These are phyloP conservation scores for Lampropteryx suffumata DNA, from an alignment of 2,888 invertebrate genomes.

Conservation along the genomic window DNA sequence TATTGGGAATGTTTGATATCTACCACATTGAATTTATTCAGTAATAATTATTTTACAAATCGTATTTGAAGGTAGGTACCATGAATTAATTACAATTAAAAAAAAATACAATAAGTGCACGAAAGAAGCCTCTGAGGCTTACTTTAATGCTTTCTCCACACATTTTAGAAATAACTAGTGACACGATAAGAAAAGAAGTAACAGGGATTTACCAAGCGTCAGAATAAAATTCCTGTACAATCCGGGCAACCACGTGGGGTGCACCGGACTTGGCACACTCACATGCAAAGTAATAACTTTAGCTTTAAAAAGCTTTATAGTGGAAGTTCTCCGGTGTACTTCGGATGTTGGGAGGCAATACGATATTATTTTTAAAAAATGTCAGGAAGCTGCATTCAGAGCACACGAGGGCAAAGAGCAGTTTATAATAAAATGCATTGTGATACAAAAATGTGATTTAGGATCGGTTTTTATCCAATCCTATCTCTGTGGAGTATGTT, in stretches of 20 bases:
- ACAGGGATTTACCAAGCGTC: not conserved
- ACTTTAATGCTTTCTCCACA: too few species aligned
- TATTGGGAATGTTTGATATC: too few species aligned
- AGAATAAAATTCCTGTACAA: slow-evolving; percentile 2
- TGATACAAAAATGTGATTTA: slow-evolving; percentile 11
- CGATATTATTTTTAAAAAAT: slow-evolving; percentile 21
- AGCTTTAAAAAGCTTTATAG: slow-evolving; percentile 26
- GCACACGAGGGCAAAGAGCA: not conserved
- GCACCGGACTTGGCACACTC: slow-evolving; percentile 18
- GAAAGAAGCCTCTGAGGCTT: too few species aligned
- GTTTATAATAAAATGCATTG: slow-evolving; percentile 12
- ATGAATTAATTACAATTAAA: too few species aligned
- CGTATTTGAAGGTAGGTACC: too few species aligned
- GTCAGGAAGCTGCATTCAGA: slow-evolving; percentile 16
- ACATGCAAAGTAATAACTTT: slow-evolving; percentile 22
- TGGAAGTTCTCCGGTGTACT: slow-evolving; percentile 14
- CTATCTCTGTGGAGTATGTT: not conserved
- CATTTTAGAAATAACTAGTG: too few species aligned
- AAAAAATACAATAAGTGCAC: too few species aligned
- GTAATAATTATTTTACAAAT: too few species aligned
- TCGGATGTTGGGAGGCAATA: slow-evolving; percentile 4
- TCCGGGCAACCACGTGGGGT: slow-evolving; percentile 7
- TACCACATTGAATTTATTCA: too few species aligned
- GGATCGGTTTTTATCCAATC: not conserved
- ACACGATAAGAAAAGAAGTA: too few species aligned